A percentile compares a stretch with the other conserved stretches of the same genome.
Evolutionary conservation across 2,888 invertebrate genomes (phyloP).

Genomic region (Epistrophe eligans): DNA sequence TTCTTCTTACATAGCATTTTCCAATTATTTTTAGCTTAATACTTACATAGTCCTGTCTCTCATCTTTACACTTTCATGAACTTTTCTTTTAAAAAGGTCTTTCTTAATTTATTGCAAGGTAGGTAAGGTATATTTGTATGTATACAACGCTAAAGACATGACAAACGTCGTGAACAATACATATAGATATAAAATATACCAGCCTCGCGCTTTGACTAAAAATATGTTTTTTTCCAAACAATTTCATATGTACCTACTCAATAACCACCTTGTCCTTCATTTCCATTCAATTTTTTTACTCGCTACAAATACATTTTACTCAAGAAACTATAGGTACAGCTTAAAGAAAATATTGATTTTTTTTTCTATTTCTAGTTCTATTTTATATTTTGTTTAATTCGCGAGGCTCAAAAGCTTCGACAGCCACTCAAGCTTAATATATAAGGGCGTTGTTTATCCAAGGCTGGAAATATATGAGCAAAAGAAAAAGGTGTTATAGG

Average conservation of each 20-base stretch:
- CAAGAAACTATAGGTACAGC: background rate
- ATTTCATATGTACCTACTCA: slow-evolving; percentile 15
- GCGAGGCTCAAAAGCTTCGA: background rate
- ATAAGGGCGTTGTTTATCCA: slow-evolving; percentile 17
- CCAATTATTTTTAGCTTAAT: too few species aligned
- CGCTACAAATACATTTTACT: background rate
- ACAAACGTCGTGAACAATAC: background rate
- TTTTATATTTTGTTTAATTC: slow-evolving; percentile 18
- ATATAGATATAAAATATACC: too few species aligned
- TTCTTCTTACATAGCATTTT: too few species aligned
- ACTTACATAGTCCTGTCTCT: background rate
- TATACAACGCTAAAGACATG: background rate
- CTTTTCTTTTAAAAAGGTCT: slow-evolving; percentile 6
- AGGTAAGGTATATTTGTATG: too few species aligned
- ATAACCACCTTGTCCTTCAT: slow-evolving; percentile 55
- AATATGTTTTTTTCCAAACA: slow-evolving; percentile 43
- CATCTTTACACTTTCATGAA: slow-evolving; percentile 22
- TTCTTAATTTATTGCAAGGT: background rate
- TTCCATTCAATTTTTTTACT: background rate
- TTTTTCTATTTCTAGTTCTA: slow-evolving; percentile 1
- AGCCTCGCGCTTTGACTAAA: slow-evolving; percentile 19
- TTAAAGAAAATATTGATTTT: slow-evolving; percentile 50
- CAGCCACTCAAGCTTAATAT: background rate
- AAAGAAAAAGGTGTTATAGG: background rate
- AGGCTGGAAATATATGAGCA: slow-evolving; percentile 20